Evolutionary conservation across 2,113 vertebrate species (phyloP), one percentile per base, ranked within the genome.

Genomic region (Phalacrocorax carbo): DNA sequence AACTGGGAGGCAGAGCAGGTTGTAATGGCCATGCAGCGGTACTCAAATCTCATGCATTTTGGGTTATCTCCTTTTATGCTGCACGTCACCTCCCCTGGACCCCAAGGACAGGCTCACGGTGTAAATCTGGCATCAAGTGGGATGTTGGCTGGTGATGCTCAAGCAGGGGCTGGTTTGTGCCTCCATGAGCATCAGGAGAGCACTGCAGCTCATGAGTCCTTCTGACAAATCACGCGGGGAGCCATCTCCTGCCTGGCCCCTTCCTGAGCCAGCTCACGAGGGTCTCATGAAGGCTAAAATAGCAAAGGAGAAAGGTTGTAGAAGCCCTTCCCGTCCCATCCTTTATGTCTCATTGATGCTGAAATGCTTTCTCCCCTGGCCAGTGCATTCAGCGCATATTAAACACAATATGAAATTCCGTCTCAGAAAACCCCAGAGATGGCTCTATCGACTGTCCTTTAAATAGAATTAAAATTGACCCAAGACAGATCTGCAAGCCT

Each of bases 401-500:
- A 93, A 97, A 91, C 49, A 12, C 95, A 77, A 94, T 95, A 97
- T 97, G 95, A 97, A 97, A 98, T 97, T 98, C 97, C 46, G 19
- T 91, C 97, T 98, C 91, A 86, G 96, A 98, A 95, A 93, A 72
- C 97, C 94, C 96, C 93, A 92, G 98, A 97, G 97, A 98, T 95
- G 95, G 87, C 92, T 97, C 96, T 96, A 98, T 98, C 21, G 96
- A 98, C 97, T 98, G 95, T 96, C 98, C 97, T 98, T 98, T 98
- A 98, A 98, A 98, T 98, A 98, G 98, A 98, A 98, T 98, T 98
- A 98, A 97, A 98, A 98, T 98, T 97, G 98, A 98, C 97, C 98
- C 6, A 6, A 98, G 97, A 95, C 77, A 87, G 91, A 98, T 98
- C 97, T 98, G 96, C n/a, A 93, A 95, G 96, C 97, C 97, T 98